Percentiles rank a stretch among this genome's conserved stretches.
phyloP scores from a whole-genome alignment of 2,113 vertebrate species.

The Dipodomys ordii region DNA sequence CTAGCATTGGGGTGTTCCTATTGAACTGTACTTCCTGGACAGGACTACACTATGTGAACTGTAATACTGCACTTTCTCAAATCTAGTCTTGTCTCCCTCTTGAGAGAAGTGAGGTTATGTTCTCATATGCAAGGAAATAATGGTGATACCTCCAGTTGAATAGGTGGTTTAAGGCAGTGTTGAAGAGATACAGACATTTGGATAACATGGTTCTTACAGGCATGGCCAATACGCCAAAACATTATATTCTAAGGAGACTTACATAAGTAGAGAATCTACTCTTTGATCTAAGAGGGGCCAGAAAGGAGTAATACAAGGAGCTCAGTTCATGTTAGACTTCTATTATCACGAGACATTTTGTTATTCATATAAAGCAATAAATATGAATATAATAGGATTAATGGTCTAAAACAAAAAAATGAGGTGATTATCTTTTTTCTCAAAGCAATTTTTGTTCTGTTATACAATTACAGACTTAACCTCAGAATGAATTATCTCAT shows the following conservation, averaged over 20 bases:
- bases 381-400: conserved; percentile 16
- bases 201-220: neutral
- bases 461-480: conserved; percentile 41
- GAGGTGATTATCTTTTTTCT: conserved; percentile 34
- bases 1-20: neutral
- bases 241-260: conserved; percentile 33
- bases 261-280: neutral
- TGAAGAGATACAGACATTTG: conserved; percentile 6
- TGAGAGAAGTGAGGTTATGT: neutral
- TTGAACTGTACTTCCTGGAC: neutral
- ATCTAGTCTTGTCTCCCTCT: neutral
- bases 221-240: neutral
- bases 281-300: neutral
- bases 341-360: conserved; percentile 1
- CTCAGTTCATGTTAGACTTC: neutral
- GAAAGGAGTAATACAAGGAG: neutral
- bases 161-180: neutral
- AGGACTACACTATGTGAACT: neutral
- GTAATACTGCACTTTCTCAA: neutral
- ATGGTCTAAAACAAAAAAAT: conserved; percentile 23
- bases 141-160: neutral
- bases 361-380: conserved; percentile 36
- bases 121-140: neutral
- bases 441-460: conserved; percentile 30
- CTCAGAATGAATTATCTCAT: conserved; percentile 22